Percentiles rank a stretch among this genome's conserved stretches.
Conservation (phyloP, 1,140 invertebrate genomes). For the Hycleus phaleratus region DNA sequence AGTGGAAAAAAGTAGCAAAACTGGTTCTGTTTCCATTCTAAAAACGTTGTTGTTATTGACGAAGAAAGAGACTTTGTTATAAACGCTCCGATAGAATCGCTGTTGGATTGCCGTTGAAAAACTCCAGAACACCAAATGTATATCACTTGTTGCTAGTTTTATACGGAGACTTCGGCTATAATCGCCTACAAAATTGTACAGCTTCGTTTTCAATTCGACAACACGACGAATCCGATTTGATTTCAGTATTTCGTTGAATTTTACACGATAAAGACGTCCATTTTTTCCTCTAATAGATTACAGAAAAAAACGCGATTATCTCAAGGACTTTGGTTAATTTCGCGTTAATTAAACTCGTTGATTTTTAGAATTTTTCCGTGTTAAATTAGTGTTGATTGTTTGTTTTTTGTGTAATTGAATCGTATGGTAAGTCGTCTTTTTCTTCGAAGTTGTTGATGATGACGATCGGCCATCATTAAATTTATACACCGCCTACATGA, state of each 20-base stretch:
- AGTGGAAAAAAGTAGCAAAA: slow-evolving; percentile 14
- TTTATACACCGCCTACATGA: no score
- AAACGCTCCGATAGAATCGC: not conserved
- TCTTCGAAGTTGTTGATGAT: no score
- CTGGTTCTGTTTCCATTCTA: slow-evolving; percentile 8
- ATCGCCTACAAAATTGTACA: slow-evolving; percentile 7
- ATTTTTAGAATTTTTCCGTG: no score
- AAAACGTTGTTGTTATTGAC: no score
- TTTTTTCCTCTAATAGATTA: not conserved
- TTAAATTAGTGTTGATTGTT: no score
- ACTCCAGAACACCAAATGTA: slow-evolving; percentile 12
- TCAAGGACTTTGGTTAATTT: slow-evolving; percentile 17
- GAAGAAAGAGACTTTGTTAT: no score
- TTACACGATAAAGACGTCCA: slow-evolving; percentile 6
- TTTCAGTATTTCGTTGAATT: slow-evolving; percentile 23
- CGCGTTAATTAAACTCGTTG: no score
- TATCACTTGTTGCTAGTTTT: slow-evolving; percentile 27
- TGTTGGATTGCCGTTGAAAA: not conserved
- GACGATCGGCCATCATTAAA: no score
- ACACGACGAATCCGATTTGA: no score
- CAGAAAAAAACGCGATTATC: not conserved
- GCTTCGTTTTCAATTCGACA: slow-evolving; percentile 14
- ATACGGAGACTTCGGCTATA: slow-evolving; percentile 9
- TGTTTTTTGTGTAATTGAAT: no score
- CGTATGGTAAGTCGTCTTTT: no score